A percentile compares a stretch with the other conserved stretches of the same genome.
These are phyloP conservation scores for Spheniscus mendiculus DNA, from an alignment of 2,113 vertebrate species.

Conservation along the genomic window DNA sequence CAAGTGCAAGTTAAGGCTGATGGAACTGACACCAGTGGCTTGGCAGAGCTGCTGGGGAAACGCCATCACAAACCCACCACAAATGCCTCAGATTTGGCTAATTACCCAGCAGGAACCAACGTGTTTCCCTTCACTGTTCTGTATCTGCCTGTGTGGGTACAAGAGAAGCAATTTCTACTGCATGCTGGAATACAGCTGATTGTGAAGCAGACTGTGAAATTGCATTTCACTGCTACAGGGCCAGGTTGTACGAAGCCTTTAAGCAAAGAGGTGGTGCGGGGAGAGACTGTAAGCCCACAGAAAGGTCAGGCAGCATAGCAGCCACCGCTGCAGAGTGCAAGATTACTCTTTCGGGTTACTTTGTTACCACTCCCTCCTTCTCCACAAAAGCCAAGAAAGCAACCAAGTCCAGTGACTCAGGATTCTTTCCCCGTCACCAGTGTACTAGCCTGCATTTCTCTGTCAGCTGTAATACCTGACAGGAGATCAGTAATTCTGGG, in stretches of 20 bases:
- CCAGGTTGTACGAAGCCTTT: not conserved
- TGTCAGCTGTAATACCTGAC: not conserved
- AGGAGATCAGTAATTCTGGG: not conserved
- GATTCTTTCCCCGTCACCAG: not conserved
- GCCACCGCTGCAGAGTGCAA: not conserved
- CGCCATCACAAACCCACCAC: not conserved
- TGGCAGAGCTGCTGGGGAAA: not conserved
- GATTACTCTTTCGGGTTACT: not conserved
- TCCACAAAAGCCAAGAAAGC: not conserved
- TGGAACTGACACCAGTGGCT: not conserved
- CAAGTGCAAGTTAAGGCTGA: not conserved
- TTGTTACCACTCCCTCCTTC: not conserved
- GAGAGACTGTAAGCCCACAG: not conserved
- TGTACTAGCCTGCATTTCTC: not conserved
- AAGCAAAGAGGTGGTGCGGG: not conserved
- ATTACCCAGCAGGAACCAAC: not conserved
- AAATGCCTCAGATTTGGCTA: not conserved
- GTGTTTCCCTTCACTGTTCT: not conserved
- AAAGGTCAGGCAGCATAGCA: not conserved
- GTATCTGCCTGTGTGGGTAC: not conserved
- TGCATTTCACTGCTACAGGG: not conserved
- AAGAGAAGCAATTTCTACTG: not conserved
- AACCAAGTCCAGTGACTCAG: not conserved
- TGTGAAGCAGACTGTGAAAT: conserved; percentile 23
- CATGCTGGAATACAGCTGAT: not conserved